Evolutionary conservation across 92 coral and sea anemone genomes (phyloP), one percentile per base, ranked within the genome.

Genomic region (Phenganax marumi): DNA sequence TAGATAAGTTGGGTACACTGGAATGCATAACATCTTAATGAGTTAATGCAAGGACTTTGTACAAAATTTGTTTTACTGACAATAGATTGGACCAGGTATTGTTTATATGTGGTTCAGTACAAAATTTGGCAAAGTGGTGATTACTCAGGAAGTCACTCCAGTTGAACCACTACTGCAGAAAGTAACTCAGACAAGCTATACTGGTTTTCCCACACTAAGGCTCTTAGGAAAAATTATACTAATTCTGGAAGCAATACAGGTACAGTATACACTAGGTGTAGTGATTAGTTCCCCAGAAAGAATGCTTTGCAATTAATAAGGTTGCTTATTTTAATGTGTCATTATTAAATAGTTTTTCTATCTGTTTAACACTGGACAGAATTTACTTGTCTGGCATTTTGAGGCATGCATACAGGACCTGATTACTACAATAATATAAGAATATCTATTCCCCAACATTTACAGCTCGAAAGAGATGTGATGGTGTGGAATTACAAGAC

Each of bases 401-500:
- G 22, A 14, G 17, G 63, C 2, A 21, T 14, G 63, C 17, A 14
- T 56, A 9, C 72, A 12, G 72, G 21, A 22, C 26, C 12, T 14
- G 12, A 16, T 2, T 17, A 16, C 25, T 16, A 9, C 21, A 17
- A 3, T 12, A 17, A 56, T 16, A 12, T 65, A 1, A 22, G 72
- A 65, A 23, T 65, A 14, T 17, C 13, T 12, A 23, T 23, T 65
- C 12, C 26, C 12, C 8, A 12, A 23, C 26, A 23, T 3, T 16
- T 65, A 22, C 54, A 94, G 98, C 80, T 95, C 58, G 98, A 95
- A 77, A 92, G 98, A 53, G 98, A 95, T 71, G 82, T 95, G 50
- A 92, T 95, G 98, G 78, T 95, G 43, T 95, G 98, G 98, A 95
- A 92, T 81, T 88, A 95, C 92, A 95, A 95, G 70, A 92, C 85